Percentiles rank a stretch among this genome's conserved stretches.
Evolutionary conservation across 2,113 vertebrate genomes (phyloP).

Genomic region (Crotalus horridus): DNA sequence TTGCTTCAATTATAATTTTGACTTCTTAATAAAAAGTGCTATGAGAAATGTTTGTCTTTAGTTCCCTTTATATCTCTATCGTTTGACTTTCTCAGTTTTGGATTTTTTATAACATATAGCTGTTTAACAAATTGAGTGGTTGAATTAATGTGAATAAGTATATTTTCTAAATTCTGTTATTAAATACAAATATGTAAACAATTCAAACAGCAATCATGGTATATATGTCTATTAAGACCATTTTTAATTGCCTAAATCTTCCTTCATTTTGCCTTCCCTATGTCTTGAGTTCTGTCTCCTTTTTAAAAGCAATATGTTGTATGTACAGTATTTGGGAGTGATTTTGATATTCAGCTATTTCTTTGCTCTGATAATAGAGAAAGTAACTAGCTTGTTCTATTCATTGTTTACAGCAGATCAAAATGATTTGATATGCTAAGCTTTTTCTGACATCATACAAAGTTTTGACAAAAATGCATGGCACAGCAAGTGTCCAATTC

Average conservation of each 20-base stretch:
- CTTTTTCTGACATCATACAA: slow-evolving; percentile 80
- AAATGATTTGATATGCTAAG: slow-evolving; percentile 71
- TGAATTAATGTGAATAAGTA: slow-evolving; percentile 14
- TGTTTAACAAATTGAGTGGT: not conserved
- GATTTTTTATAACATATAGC: slow-evolving; percentile 1
- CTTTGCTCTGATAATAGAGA: slow-evolving; percentile 57
- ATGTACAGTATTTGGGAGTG: slow-evolving; percentile 20
- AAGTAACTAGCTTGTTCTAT: slow-evolving; percentile 65
- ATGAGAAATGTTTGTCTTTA: slow-evolving; percentile 59
- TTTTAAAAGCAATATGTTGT: slow-evolving; percentile 20
- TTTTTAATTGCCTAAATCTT: not conserved
- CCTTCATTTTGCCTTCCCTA: slow-evolving; percentile 24
- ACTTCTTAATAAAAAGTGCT: slow-evolving; percentile 29
- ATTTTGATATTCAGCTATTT: slow-evolving; percentile 55
- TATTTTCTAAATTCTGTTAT: not conserved
- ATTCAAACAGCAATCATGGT: not conserved
- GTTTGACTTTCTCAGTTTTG: slow-evolving; percentile 38
- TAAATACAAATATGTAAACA: not conserved
- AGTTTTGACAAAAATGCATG: slow-evolving; percentile 83
- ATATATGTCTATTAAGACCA: slow-evolving; percentile 18
- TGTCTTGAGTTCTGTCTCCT: not conserved
- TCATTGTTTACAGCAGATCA: slow-evolving; percentile 66
- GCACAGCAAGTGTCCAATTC: slow-evolving; percentile 86
- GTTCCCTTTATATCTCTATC: slow-evolving; percentile 58
- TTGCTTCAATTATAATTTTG: slow-evolving; percentile 34